Base-by-base conservation (phyloP, 2,797 vertebrate genomes). In the Xerus rutilus region DNA sequence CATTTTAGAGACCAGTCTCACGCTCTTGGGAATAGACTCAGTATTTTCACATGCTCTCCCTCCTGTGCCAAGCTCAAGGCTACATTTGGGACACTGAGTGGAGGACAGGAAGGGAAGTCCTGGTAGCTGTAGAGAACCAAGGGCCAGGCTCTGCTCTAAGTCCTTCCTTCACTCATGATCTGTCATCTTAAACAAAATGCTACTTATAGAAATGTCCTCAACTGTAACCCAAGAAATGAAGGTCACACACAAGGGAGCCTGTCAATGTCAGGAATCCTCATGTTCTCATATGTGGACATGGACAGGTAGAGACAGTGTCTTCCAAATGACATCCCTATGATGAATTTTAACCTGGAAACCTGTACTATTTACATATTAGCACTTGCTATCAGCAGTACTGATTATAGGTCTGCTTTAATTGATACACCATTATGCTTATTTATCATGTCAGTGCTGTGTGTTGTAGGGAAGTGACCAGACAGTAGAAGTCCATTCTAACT, bases 391-490 rank as follows among this genome's bases (percentile, higher is more conserved):
- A 77, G 54, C 57, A 88, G 70, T 89, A 95, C 91, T 88, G 64
- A 85, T 57, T 78, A 65, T 69, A 25, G 69, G 30, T 72, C 85
- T 85, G 28, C n/a, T 77, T 93, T 89, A 86, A 94, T 86, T 91
- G 79, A 70, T 28, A 83, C 59, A 64, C 72, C 84, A 32, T 93
- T 64, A 84, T 1, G 67, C 20, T 93, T 93, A 88, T 83, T 96
- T 72, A 92, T 67, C 89, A 94, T 86, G 59, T 54, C 74, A 96
- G 86, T 73, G 47, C 21, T 65, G n/a, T n/a, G 12, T 78, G 1
- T 76, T 94, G 30, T 57, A 92, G 64, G 73, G 54, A 95, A 88
- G 88, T 94, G 47, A 91, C 25, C 72, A 25, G 81, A 88, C 49
- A 43, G 87, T 92, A 47, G 86, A 93, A 91, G 62, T 32, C 18